These are phyloP conservation scores for Heliothis virescens DNA, from an alignment of 1,140 invertebrate genomes.

Conservation along the genomic window DNA sequence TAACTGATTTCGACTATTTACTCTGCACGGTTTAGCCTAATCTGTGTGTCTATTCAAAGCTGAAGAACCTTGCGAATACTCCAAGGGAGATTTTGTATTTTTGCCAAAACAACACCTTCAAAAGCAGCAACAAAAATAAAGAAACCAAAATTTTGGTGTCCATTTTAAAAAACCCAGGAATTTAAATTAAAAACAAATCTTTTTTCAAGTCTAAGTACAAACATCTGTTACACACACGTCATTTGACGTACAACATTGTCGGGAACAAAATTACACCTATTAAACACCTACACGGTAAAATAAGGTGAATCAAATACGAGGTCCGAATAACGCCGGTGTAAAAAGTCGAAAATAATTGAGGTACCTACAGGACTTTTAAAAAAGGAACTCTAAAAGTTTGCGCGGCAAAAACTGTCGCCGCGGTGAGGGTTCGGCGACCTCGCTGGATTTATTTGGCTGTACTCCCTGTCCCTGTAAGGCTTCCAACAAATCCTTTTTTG, in stretches of 20 bases:
- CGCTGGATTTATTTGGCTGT: slow-evolving; percentile 73
- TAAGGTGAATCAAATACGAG: slow-evolving; percentile 43
- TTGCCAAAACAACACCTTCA: too few species aligned
- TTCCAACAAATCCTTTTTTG: slow-evolving; percentile 27
- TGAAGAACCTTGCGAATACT: not conserved
- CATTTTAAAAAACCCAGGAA: not conserved
- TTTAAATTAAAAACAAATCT: slow-evolving; percentile 7
- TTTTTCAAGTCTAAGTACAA: slow-evolving; percentile 12
- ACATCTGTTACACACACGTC: slow-evolving; percentile 18
- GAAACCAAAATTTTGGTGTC: not conserved
- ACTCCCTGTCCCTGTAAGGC: slow-evolving; percentile 31
- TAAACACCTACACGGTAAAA: slow-evolving; percentile 47
- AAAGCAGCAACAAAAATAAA: not conserved
- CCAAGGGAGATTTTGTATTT: too few species aligned
- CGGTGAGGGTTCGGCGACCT: slow-evolving; percentile 72
- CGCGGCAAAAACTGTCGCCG: slow-evolving; percentile 79
- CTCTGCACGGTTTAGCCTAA: slow-evolving; percentile 16
- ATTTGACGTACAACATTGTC: slow-evolving; percentile 38
- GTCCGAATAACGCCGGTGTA: slow-evolving; percentile 41
- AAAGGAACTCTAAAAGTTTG: slow-evolving; percentile 79
- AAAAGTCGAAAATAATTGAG: slow-evolving; percentile 77
- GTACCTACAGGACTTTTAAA: slow-evolving; percentile 65
- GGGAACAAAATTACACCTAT: slow-evolving; percentile 45
- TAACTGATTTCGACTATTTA: slow-evolving; percentile 25
- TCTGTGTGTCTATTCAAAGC: not conserved